Evolutionary conservation across 2,888 invertebrate species (phyloP).

Genomic region (Eulithis prunata): DNA sequence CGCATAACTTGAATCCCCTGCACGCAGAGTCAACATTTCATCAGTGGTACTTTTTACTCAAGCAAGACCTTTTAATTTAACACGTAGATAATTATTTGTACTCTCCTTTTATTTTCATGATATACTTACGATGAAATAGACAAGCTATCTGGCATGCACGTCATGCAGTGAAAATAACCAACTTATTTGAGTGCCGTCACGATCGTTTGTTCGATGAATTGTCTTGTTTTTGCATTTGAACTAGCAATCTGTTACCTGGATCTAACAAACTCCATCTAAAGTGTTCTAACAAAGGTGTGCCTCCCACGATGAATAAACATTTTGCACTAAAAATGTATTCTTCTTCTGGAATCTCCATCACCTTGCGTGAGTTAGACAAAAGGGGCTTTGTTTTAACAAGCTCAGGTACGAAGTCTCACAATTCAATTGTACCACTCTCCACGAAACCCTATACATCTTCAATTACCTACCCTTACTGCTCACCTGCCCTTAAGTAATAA

Average conservation of each 20-base stretch:
- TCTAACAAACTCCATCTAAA: constrained; percentile 24
- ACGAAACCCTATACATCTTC: constrained; percentile 45
- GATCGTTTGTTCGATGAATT: constrained; percentile 54
- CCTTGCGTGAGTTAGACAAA: constrained; percentile 56
- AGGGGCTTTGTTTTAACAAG: constrained; percentile 64
- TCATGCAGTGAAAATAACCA: constrained; percentile 22
- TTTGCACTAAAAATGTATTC: constrained; percentile 42
- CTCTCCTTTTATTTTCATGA: not conserved
- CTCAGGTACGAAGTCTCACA: constrained; percentile 60
- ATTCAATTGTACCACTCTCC: constrained; percentile 50
- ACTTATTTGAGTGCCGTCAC: constrained; percentile 62
- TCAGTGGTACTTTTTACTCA: too few relatives aligned
- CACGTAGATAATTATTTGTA: too few relatives aligned
- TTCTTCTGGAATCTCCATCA: constrained; percentile 36
- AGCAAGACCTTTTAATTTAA: too few relatives aligned
- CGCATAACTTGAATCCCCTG: too few relatives aligned
- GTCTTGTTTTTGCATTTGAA: constrained; percentile 35
- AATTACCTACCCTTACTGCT: constrained; percentile 57
- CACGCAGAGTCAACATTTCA: too few relatives aligned
- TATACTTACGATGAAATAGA: not conserved
- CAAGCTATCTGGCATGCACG: not conserved
- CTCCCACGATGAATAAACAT: constrained; percentile 65
- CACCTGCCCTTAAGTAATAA: constrained; percentile 63
- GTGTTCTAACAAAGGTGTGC: constrained; percentile 45
- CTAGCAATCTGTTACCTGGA: constrained; percentile 69